A percentile compares a stretch with the other conserved stretches of the same genome.
These are phyloP conservation scores for Agonopterix heracliana DNA, from an alignment of 2,888 invertebrate species.

Conservation along the genomic window DNA sequence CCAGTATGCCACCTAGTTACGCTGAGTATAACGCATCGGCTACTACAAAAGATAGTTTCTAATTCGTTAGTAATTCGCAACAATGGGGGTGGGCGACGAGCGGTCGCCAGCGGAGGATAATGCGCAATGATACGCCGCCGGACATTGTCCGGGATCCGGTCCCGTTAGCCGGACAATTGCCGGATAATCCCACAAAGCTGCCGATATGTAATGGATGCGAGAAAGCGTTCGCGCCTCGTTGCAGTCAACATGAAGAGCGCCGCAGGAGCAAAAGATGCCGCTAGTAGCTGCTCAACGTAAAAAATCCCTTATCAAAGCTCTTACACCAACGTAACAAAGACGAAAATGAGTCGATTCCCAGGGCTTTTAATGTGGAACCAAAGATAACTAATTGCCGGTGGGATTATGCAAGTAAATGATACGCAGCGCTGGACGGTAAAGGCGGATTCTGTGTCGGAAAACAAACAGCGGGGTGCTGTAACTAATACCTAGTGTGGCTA, in stretches of 20 bases:
- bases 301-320: no score
- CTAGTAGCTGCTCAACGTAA: no score
- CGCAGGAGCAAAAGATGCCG: slow-evolving; percentile 50
- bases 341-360: no score
- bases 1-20: slow-evolving; percentile 68
- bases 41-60: slow-evolving; percentile 48
- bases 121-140: slow-evolving; percentile 66
- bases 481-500: slow-evolving; percentile 5
- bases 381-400: slow-evolving; percentile 45
- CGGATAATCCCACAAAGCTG: slow-evolving; percentile 66
- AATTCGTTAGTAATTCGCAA: slow-evolving; percentile 69
- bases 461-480: slow-evolving; percentile 57
- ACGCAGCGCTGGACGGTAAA: slow-evolving; percentile 50
- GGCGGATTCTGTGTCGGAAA: slow-evolving; percentile 44
- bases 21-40: slow-evolving; percentile 50
- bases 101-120: slow-evolving; percentile 55
- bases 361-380: no score
- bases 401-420: slow-evolving; percentile 59
- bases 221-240: slow-evolving; percentile 66
- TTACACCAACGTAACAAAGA: no score
- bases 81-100: slow-evolving; percentile 46
- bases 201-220: slow-evolving; percentile 55
- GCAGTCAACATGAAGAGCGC: slow-evolving; percentile 53
- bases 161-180: slow-evolving; percentile 64
- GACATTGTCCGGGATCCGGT: slow-evolving; percentile 43